Conservation (phyloP, 2,888 invertebrate species). For the Odontomyia ornata region DNA sequence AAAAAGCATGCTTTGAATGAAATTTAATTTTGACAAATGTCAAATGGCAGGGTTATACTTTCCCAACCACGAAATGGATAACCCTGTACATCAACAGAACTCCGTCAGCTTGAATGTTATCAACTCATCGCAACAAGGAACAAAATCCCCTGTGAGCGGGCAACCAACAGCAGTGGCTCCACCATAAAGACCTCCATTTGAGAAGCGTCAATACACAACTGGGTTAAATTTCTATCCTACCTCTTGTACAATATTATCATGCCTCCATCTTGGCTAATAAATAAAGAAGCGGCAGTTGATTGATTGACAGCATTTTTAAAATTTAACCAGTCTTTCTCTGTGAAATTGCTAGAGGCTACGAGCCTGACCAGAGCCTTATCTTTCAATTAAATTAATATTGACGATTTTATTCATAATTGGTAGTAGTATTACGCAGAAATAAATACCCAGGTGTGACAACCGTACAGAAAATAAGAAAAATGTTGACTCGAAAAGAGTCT, state of each 20-base stretch:
- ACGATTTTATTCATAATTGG: constrained; percentile 53
- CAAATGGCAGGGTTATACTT: too few species aligned
- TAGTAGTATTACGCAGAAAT: constrained; percentile 52
- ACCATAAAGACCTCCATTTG: too few species aligned
- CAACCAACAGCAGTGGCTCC: too few species aligned
- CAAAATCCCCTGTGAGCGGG: too few species aligned
- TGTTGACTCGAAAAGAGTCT: constrained; percentile 52
- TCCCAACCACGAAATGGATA: too few species aligned
- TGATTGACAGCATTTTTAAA: background rate
- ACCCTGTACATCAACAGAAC: too few species aligned
- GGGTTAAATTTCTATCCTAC: too few species aligned
- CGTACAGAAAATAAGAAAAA: constrained; percentile 53
- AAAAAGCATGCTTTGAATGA: too few species aligned
- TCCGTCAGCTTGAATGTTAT: too few species aligned
- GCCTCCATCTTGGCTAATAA: background rate
- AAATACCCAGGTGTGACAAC: constrained; percentile 52
- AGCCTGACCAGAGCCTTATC: background rate
- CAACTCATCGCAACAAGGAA: too few species aligned
- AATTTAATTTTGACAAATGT: too few species aligned
- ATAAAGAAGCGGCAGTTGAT: constrained; percentile 6
- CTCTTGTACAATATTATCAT: constrained; percentile 2
- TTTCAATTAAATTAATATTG: constrained; percentile 52
- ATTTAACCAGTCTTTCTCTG: background rate
- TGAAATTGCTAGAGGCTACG: constrained; percentile 6
- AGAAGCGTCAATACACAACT: too few species aligned